phyloP scores from a whole-genome alignment of 2,113 vertebrate genomes.

The Trochalopteron elliotii region DNA sequence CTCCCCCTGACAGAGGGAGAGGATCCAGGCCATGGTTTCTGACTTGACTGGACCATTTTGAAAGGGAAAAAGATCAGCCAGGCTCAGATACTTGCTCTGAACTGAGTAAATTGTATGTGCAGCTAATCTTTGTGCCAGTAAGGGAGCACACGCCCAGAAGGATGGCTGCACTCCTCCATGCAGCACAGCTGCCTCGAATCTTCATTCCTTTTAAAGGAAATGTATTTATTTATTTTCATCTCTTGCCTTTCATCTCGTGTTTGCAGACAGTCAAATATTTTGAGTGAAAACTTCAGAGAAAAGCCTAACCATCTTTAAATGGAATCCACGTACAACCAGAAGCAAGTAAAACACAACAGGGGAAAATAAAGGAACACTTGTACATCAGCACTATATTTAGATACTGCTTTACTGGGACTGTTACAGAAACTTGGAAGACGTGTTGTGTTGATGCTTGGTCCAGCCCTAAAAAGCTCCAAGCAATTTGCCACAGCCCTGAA shows the following conservation, averaged over 20 bases:
- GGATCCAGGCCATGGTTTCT: background rate
- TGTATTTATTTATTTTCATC: slow-evolving; percentile 13
- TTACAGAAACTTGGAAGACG: slow-evolving; percentile 48
- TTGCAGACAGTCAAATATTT: slow-evolving; percentile 32
- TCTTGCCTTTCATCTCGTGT: background rate
- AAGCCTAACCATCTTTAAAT: background rate
- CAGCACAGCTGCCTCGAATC: background rate
- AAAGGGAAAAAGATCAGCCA: background rate
- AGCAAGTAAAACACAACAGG: slow-evolving; percentile 15
- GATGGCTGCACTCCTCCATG: background rate
- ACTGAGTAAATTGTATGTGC: background rate
- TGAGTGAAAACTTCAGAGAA: slow-evolving; percentile 5
- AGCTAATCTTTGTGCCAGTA: background rate
- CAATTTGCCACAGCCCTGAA: slow-evolving; percentile 33
- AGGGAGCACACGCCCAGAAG: slow-evolving; percentile 13
- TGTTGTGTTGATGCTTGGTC: slow-evolving; percentile 43
- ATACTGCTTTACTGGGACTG: slow-evolving; percentile 29
- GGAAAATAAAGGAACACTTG: slow-evolving; percentile 41
- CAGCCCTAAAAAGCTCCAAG: slow-evolving; percentile 50
- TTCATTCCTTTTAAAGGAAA: background rate
- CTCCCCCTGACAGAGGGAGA: background rate
- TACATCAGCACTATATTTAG: slow-evolving; percentile 57
- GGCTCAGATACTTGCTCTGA: background rate
- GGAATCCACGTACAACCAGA: background rate
- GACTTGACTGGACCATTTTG: background rate